A percentile compares a stretch with the other conserved stretches of the same genome.
These are phyloP conservation scores for Trichopoda pennipes DNA, from an alignment of 2,888 invertebrate genomes.

Conservation along the genomic window DNA sequence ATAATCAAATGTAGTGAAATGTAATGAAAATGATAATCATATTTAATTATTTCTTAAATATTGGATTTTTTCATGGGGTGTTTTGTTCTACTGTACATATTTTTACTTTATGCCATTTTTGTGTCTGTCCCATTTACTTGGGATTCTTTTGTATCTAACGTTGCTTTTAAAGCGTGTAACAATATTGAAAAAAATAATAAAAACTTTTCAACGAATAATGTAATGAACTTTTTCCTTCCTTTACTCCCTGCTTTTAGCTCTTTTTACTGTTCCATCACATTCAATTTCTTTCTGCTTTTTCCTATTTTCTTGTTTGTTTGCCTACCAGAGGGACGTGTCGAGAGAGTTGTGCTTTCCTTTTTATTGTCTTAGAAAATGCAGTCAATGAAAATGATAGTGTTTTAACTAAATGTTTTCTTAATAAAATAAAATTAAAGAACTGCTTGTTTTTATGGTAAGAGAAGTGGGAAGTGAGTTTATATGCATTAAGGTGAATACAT, in stretches of 20 bases:
- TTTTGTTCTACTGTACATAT: background rate
- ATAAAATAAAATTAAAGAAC: slow-evolving; percentile 58
- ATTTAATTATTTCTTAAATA: too few relatives aligned
- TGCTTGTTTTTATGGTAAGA: slow-evolving; percentile 39
- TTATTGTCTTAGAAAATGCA: slow-evolving; percentile 43
- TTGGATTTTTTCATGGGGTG: too few relatives aligned
- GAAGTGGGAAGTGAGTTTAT: slow-evolving; percentile 5
- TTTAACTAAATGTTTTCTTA: slow-evolving; percentile 65
- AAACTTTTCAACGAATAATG: slow-evolving; percentile 26
- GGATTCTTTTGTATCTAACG: background rate
- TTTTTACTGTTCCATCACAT: slow-evolving; percentile 27
- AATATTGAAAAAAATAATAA: slow-evolving; percentile 4
- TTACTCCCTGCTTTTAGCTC: slow-evolving; percentile 24
- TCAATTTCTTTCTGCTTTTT: slow-evolving; percentile 2
- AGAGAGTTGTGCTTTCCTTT: slow-evolving; percentile 13
- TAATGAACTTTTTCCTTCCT: slow-evolving; percentile 47
- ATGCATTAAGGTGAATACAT: background rate
- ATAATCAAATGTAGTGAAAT: too few relatives aligned
- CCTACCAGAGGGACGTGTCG: slow-evolving; percentile 19
- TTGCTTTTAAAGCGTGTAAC: slow-evolving; percentile 43
- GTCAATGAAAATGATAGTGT: slow-evolving; percentile 65
- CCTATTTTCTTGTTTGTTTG: slow-evolving; percentile 9
- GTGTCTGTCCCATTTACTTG: background rate
- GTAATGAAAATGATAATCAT: too few relatives aligned
- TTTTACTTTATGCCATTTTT: background rate